Evolutionary conservation across 2,888 invertebrate species (phyloP).

Genomic region (Agrotis segetum): DNA sequence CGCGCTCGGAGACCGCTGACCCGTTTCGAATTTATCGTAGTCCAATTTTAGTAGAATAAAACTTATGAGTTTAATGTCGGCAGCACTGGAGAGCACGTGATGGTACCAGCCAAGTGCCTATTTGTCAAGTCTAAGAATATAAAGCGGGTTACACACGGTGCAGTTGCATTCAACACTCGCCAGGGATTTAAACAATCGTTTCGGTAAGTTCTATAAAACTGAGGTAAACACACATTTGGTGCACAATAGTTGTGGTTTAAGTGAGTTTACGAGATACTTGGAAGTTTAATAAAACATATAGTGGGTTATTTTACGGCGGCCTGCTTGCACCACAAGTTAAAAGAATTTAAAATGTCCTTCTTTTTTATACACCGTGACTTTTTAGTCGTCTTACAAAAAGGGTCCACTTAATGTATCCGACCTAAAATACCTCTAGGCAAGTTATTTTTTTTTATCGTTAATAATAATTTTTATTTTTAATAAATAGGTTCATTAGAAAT

Average conservation of each 20-base stretch:
- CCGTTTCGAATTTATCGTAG: slow-evolving; percentile 57
- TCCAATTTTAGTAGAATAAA: slow-evolving; percentile 59
- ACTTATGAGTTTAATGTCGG: slow-evolving; percentile 58
- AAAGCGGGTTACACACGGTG: slow-evolving; percentile 50
- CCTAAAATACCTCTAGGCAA: too few relatives aligned
- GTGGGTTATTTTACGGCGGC: not conserved
- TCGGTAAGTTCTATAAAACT: slow-evolving; percentile 48
- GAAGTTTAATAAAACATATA: slow-evolving; percentile 34
- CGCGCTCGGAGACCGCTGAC: slow-evolving; percentile 43
- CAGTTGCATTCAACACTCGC: slow-evolving; percentile 51
- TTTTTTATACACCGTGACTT: too few relatives aligned
- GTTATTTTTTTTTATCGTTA: too few relatives aligned
- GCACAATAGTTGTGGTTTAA: slow-evolving; percentile 28
- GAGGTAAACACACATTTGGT: slow-evolving; percentile 49
- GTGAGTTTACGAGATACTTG: slow-evolving; percentile 30
- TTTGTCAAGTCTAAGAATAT: slow-evolving; percentile 62
- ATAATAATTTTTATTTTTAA: too few relatives aligned
- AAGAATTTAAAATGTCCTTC: not conserved
- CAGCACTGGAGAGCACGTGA: slow-evolving; percentile 55
- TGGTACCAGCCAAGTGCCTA: slow-evolving; percentile 60
- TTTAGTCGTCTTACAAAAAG: too few relatives aligned
- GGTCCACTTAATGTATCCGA: too few relatives aligned
- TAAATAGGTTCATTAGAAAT: too few relatives aligned
- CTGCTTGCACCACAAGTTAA: not conserved
- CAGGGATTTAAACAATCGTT: slow-evolving; percentile 57